These are phyloP conservation scores for Atherinomorus stipes DNA, from an alignment of 2,113 vertebrate species.

Conservation along the genomic window DNA sequence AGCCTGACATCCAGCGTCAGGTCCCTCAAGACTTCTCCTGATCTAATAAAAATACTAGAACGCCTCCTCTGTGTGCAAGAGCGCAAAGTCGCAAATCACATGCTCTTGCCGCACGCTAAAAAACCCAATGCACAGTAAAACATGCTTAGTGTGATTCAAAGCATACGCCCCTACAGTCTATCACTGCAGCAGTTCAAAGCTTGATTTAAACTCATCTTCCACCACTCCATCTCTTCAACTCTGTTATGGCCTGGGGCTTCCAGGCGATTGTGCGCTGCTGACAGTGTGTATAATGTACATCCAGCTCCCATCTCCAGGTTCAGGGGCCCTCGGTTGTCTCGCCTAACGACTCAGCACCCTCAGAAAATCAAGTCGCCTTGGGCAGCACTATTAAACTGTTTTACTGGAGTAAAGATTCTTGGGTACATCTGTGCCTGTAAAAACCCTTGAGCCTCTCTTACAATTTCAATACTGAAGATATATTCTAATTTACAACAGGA, in stretches of 20 bases:
- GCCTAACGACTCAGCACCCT: slow-evolving; percentile 55
- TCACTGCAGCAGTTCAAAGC: slow-evolving; percentile 58
- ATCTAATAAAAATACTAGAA: slow-evolving; percentile 56
- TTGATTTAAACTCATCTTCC: slow-evolving; percentile 59
- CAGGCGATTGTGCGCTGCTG: slow-evolving; percentile 54
- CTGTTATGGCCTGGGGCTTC: slow-evolving; percentile 75
- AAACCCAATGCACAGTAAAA: slow-evolving; percentile 19
- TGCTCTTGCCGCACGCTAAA: slow-evolving; percentile 3
- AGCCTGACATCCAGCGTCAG: slow-evolving; percentile 48
- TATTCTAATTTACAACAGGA: slow-evolving; percentile 41
- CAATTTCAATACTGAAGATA: slow-evolving; percentile 34
- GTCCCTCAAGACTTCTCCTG: slow-evolving; percentile 42
- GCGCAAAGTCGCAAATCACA: slow-evolving; percentile 27
- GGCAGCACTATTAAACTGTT: slow-evolving; percentile 61
- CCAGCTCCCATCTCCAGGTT: slow-evolving; percentile 60
- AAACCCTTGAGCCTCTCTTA: slow-evolving; percentile 54
- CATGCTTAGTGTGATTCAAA: slow-evolving; percentile 49
- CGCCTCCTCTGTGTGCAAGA: slow-evolving; percentile 33
- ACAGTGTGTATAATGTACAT: slow-evolving; percentile 64
- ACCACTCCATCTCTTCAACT: slow-evolving; percentile 57
- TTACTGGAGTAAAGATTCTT: slow-evolving; percentile 66
- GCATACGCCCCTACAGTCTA: slow-evolving; percentile 32
- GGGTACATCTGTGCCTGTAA: slow-evolving; percentile 59
- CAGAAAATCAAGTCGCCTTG: slow-evolving; percentile 47
- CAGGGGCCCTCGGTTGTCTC: slow-evolving; percentile 60